These are phyloP conservation scores for Zhengitettix transpicula DNA, from an alignment of 2,888 invertebrate species.

Conservation along the genomic window DNA sequence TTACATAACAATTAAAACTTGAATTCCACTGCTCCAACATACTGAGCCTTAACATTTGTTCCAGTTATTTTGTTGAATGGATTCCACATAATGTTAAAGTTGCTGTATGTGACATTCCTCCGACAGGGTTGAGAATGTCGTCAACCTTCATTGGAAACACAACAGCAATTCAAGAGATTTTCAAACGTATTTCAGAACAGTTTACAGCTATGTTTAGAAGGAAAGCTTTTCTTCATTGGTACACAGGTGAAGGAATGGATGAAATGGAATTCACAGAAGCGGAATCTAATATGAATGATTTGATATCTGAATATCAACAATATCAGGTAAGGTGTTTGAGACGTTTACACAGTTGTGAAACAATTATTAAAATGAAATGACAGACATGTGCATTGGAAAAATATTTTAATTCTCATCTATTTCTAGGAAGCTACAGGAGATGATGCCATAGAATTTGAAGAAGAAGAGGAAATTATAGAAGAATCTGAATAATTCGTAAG, in stretches of 20 bases:
- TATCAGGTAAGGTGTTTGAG: slow-evolving; percentile 44
- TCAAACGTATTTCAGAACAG: slow-evolving; percentile 76
- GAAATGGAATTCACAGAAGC: slow-evolving; percentile 96
- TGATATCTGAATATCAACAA: slow-evolving; percentile 88
- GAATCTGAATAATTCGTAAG: too few species aligned
- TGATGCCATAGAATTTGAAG: too few species aligned
- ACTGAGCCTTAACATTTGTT: slow-evolving; percentile 18
- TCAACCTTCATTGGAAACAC: slow-evolving; percentile 80
- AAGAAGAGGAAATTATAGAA: too few species aligned
- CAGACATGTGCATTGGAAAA: too few species aligned
- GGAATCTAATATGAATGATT: slow-evolving; percentile 90
- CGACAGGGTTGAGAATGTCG: slow-evolving; percentile 51
- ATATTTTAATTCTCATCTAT: too few species aligned
- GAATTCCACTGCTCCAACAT: too few species aligned
- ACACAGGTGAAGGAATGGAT: slow-evolving; percentile 95
- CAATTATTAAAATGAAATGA: too few species aligned
- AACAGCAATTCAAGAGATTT: slow-evolving; percentile 75
- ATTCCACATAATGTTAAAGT: slow-evolving; percentile 69
- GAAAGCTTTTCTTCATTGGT: slow-evolving; percentile 96
- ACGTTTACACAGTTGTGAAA: too few species aligned
- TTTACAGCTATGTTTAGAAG: slow-evolving; percentile 89
- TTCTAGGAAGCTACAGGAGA: too few species aligned
- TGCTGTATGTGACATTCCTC: slow-evolving; percentile 67
- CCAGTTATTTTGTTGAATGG: slow-evolving; percentile 67
- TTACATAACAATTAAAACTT: too few species aligned